phyloP scores from a whole-genome alignment of 2,113 vertebrate species.

The Lota lota region DNA sequence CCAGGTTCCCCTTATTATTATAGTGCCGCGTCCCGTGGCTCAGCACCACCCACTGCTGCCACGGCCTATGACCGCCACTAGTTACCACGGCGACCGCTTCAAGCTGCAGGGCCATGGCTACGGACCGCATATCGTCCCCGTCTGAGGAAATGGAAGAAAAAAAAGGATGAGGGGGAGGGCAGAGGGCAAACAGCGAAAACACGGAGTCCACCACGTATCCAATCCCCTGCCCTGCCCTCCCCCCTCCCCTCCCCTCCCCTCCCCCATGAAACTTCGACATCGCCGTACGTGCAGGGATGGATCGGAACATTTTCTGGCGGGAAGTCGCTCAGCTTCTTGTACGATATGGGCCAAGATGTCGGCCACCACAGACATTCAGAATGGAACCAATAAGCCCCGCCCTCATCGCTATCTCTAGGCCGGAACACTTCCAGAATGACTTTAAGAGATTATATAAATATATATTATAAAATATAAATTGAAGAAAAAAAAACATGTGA shows the following conservation, averaged over 20 bases:
- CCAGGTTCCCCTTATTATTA: slow-evolving; percentile 99
- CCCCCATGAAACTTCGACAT: neutral
- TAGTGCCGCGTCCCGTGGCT: slow-evolving; percentile 99
- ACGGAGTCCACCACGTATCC: too few relatives aligned
- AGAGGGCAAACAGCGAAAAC: slow-evolving; percentile 34
- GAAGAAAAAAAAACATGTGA: slow-evolving; percentile 74
- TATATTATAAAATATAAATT: slow-evolving; percentile 79
- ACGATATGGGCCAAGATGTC: too few relatives aligned
- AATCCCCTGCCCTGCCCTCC: too few relatives aligned
- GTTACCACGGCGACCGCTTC: slow-evolving; percentile 97
- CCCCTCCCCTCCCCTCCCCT: too few relatives aligned
- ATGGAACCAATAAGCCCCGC: slow-evolving; percentile 50
- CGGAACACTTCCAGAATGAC: slow-evolving; percentile 73
- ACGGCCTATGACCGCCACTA: slow-evolving; percentile 99
- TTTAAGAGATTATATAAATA: slow-evolving; percentile 82
- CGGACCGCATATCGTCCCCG: slow-evolving; percentile 96
- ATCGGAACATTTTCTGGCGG: too few relatives aligned
- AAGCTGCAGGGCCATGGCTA: slow-evolving; percentile 93
- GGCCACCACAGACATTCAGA: slow-evolving; percentile 23
- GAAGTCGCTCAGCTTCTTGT: too few relatives aligned
- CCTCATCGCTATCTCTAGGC: slow-evolving; percentile 56
- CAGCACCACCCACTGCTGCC: slow-evolving; percentile 99
- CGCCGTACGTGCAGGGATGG: too few relatives aligned
- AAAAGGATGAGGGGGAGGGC: slow-evolving; percentile 53
- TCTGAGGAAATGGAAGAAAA: slow-evolving; percentile 82